Percentiles rank a stretch among this genome's conserved stretches.
Conservation (phyloP, 2,113 vertebrate genomes). For the Oreochromis spilurus region DNA sequence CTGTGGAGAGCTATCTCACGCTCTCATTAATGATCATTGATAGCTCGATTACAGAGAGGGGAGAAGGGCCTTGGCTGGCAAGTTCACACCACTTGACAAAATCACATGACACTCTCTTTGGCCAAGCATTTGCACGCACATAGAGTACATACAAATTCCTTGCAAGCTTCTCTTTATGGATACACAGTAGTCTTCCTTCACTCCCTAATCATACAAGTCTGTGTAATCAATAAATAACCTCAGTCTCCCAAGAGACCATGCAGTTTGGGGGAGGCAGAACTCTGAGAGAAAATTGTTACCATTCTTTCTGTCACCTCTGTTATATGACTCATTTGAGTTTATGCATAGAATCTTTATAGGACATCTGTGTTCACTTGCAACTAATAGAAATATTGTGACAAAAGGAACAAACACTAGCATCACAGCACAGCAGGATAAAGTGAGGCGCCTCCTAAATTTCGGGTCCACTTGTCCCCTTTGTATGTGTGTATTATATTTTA, state of each 20-base stretch:
- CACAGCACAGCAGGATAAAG: not conserved
- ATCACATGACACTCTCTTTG: constrained; percentile 1
- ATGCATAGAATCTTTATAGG: constrained; percentile 12
- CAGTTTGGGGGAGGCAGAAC: not conserved
- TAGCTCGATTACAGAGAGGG: constrained; percentile 34
- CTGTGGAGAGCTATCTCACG: constrained; percentile 26
- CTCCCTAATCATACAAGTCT: constrained; percentile 5
- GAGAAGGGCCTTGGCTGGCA: constrained; percentile 16
- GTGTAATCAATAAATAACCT: constrained; percentile 30
- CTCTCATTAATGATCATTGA: constrained; percentile 64
- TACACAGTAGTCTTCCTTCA: not conserved
- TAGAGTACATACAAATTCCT: not conserved
- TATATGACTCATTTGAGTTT: constrained; percentile 37
- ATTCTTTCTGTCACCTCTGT: constrained; percentile 4
- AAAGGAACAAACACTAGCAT: not conserved
- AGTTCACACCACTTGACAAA: constrained; percentile 9
- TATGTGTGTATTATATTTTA: constrained; percentile 1
- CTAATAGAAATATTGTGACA: not conserved
- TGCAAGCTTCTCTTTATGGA: not conserved
- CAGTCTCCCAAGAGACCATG: constrained; percentile 24
- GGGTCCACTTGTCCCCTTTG: not conserved
- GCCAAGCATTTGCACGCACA: not conserved
- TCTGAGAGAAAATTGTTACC: not conserved
- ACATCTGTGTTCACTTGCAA: constrained; percentile 38
- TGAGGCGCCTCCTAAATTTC: not conserved